Evolutionary conservation across 2,888 invertebrate species (phyloP).

Genomic region (Cetonia aurata): DNA sequence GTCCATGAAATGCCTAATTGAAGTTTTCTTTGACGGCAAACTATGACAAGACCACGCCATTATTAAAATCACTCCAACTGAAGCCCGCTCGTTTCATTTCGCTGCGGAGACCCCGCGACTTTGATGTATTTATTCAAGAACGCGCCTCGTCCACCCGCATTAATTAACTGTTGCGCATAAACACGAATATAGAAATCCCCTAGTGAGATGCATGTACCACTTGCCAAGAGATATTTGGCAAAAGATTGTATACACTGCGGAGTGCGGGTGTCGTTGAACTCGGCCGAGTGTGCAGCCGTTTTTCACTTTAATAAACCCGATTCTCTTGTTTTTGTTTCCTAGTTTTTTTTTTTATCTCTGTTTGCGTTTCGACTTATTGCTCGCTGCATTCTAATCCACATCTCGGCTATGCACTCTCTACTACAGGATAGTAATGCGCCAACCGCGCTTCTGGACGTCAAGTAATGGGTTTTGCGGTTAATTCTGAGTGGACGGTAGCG

Average conservation of each 20-base stretch:
- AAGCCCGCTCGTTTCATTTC: too few species aligned
- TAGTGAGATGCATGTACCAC: not conserved
- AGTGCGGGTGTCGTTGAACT: conserved; percentile 51
- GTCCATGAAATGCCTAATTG: not conserved
- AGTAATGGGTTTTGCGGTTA: too few species aligned
- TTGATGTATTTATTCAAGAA: conserved; percentile 26
- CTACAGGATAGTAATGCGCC: too few species aligned
- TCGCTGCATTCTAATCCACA: not conserved
- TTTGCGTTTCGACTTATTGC: not conserved
- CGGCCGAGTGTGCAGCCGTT: conserved; percentile 18
- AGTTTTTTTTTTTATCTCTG: not conserved
- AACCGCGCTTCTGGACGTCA: too few species aligned
- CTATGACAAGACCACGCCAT: not conserved
- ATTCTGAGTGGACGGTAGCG: not conserved
- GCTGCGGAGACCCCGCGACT: not conserved
- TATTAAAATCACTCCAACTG: conserved; percentile 17
- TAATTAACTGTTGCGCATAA: conserved; percentile 40
- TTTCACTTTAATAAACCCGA: conserved; percentile 11
- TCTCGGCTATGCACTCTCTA: too few species aligned
- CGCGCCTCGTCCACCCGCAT: conserved; percentile 43
- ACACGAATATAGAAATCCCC: conserved; percentile 43
- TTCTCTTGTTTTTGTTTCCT: conserved; percentile 12
- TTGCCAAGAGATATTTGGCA: conserved; percentile 5
- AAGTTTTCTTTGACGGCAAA: not conserved
- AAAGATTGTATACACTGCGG: conserved; percentile 24